phyloP scores from a whole-genome alignment of 2,888 invertebrate genomes.

The Nectonema munidae region DNA sequence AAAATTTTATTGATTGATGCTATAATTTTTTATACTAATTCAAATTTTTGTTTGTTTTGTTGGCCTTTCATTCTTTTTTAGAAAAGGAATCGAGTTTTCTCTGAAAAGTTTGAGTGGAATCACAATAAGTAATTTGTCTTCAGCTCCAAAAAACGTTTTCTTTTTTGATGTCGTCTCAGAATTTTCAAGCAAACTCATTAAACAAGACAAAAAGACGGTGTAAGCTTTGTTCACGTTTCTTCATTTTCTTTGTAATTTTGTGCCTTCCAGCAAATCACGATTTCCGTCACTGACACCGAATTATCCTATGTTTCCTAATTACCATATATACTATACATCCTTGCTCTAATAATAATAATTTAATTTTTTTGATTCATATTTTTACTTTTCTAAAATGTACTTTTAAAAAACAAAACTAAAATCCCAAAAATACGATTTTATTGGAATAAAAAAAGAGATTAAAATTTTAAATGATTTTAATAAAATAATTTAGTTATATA shows the following conservation, averaged over 20 bases:
- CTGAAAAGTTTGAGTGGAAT: slow-evolving; percentile 26
- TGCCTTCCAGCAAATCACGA: too few species aligned
- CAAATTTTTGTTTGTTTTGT: not conserved
- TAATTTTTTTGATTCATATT: slow-evolving; percentile 7
- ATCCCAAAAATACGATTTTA: too few species aligned
- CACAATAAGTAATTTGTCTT: slow-evolving; percentile 28
- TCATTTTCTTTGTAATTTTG: too few species aligned
- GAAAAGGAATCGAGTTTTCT: slow-evolving; percentile 65
- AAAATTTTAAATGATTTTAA: too few species aligned
- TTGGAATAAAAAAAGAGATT: too few species aligned
- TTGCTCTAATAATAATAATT: too few species aligned
- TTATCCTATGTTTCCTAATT: slow-evolving; percentile 9
- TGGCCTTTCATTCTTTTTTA: slow-evolving; percentile 20
- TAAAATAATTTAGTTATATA: too few species aligned
- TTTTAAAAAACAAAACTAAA: too few species aligned
- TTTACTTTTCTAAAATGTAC: too few species aligned
- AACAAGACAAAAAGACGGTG: slow-evolving; percentile 74
- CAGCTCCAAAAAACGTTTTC: slow-evolving; percentile 43
- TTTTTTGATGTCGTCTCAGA: slow-evolving; percentile 80
- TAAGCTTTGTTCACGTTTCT: slow-evolving; percentile 23
- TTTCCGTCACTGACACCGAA: too few species aligned
- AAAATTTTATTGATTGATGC: too few species aligned
- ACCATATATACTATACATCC: too few species aligned
- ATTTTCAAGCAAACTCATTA: slow-evolving; percentile 71
- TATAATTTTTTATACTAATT: not conserved